Conservation (phyloP, 53 echinoderm and acorn worm genomes). For the Echinometra lucunter region DNA sequence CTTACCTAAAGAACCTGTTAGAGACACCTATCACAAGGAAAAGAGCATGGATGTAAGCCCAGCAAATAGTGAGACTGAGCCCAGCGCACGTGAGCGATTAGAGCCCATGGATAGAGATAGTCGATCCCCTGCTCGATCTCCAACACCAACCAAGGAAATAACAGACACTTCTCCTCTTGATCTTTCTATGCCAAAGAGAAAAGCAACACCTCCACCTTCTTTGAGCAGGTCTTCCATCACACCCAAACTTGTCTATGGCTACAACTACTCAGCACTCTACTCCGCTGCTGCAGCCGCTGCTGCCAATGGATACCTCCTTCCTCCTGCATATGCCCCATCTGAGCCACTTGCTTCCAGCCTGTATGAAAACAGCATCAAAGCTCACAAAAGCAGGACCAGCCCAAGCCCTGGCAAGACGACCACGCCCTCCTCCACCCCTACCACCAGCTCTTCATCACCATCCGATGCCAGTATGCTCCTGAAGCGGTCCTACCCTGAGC, state of each 20-base stretch:
- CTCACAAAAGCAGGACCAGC: slow-evolving; percentile 69
- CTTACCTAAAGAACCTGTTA: slow-evolving; percentile 25
- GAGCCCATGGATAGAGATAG: slow-evolving; percentile 67
- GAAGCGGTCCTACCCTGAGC: slow-evolving; percentile 64
- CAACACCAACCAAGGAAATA: slow-evolving; percentile 17
- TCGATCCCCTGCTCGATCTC: slow-evolving; percentile 59
- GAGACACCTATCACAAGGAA: neutral
- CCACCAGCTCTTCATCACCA: neutral
- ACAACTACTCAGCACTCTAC: slow-evolving; percentile 92
- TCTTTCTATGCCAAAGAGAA: slow-evolving; percentile 86
- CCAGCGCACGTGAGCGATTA: slow-evolving; percentile 42
- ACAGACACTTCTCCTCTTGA: slow-evolving; percentile 84
- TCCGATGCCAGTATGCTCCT: slow-evolving; percentile 47
- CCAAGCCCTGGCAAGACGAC: slow-evolving; percentile 39
- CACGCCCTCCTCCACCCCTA: slow-evolving; percentile 46
- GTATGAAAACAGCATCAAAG: slow-evolving; percentile 91
- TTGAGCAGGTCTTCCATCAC: slow-evolving; percentile 79
- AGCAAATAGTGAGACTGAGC: neutral
- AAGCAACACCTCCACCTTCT: slow-evolving; percentile 59
- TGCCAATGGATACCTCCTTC: slow-evolving; percentile 79
- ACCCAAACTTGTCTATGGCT: slow-evolving; percentile 87
- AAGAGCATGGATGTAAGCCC: slow-evolving; percentile 59
- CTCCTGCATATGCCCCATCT: slow-evolving; percentile 76
- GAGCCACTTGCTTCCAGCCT: slow-evolving; percentile 72
- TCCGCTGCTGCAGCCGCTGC: slow-evolving; percentile 78